Percentiles rank a stretch among this genome's conserved stretches.
Conservation (phyloP, 2,888 invertebrate species). For the Sarcophaga caerulescens region DNA sequence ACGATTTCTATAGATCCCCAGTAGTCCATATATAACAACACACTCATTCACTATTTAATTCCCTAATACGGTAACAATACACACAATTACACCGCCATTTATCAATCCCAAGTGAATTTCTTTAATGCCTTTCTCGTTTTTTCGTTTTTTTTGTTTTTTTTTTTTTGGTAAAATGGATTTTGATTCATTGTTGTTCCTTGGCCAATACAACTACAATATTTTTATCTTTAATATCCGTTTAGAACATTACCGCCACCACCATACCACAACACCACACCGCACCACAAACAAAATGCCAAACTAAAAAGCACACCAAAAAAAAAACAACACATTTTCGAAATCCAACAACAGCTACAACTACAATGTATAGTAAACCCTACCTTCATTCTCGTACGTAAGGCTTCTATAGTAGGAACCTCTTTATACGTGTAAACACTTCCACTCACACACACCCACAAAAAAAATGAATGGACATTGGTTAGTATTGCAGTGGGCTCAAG, state of each 20-base stretch:
- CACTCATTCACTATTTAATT: slow-evolving; percentile 53
- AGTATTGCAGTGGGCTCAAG: slow-evolving; percentile 14
- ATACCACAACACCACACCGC: too few species aligned
- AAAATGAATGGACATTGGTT: slow-evolving; percentile 16
- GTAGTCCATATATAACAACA: slow-evolving; percentile 63
- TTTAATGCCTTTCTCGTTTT: slow-evolving; percentile 20
- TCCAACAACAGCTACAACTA: background rate
- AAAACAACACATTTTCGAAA: slow-evolving; percentile 11
- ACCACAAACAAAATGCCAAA: slow-evolving; percentile 54
- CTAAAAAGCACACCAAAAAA: slow-evolving; percentile 22
- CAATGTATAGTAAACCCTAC: background rate
- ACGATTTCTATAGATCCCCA: slow-evolving; percentile 45
- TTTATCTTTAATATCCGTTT: slow-evolving; percentile 64
- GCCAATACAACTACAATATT: slow-evolving; percentile 53
- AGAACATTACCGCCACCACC: background rate
- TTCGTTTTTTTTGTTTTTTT: slow-evolving; percentile 3
- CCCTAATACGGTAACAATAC: slow-evolving; percentile 63
- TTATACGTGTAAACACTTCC: background rate
- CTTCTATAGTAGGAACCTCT: background rate
- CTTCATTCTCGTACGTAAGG: background rate
- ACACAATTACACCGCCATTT: slow-evolving; percentile 68
- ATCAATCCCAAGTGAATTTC: slow-evolving; percentile 64
- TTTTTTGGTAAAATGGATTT: slow-evolving; percentile 53
- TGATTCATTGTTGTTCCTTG: slow-evolving; percentile 60
- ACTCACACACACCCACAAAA: background rate